Base-by-base conservation (phyloP, 1,140 invertebrate genomes). In the Phocides pigmalion region DNA sequence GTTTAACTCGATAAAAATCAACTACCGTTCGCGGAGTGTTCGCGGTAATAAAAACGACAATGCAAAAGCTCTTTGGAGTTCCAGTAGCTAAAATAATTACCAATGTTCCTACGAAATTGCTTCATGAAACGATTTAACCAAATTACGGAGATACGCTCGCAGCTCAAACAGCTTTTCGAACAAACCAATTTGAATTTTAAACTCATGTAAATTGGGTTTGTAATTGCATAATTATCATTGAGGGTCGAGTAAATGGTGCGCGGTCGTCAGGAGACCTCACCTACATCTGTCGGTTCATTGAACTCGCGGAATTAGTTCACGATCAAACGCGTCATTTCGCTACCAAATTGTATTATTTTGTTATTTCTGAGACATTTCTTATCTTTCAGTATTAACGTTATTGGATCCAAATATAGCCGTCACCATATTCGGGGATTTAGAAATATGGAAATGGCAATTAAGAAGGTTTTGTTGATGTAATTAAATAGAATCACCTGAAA, bases 231-330 rank as follows among this genome's bases (percentile, higher is more conserved):
- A 44, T 32, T 44, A 46, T n/a, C 9, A 42, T 1, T n/a, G 39
- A 58, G 20, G 41, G 14, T 46, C 22, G 41, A 44, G 39, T 6
- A 42, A 58, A 56, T 46, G 41, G 41, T 44, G 39, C 51, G 37
- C 50, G 51, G 39, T 58, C 22, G 16, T 32, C 54, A 46, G 54
- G 54, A 58, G 54, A 53, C 41, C 58, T 66, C 39, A 66, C 64
- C 64, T 66, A 66, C 64, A 66, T 66, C 49, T 9, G 56, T 22
- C 49, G 39, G 56, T 46, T 62, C 64, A 62, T 28, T 54, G 58
- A 61, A 59, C 65, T 54, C 12, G 11, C 32, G 28, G 50, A 67
- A 54, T 62, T 62, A 67, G 65, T 66, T 66, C 64, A 67, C 15
- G 56, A 62, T 62, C 65, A 67, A 54, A 53, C 9, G 50, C 20